Evolutionary conservation across 2,797 vertebrate species (phyloP).

Genomic region (Scomberomorus guttatus): DNA sequence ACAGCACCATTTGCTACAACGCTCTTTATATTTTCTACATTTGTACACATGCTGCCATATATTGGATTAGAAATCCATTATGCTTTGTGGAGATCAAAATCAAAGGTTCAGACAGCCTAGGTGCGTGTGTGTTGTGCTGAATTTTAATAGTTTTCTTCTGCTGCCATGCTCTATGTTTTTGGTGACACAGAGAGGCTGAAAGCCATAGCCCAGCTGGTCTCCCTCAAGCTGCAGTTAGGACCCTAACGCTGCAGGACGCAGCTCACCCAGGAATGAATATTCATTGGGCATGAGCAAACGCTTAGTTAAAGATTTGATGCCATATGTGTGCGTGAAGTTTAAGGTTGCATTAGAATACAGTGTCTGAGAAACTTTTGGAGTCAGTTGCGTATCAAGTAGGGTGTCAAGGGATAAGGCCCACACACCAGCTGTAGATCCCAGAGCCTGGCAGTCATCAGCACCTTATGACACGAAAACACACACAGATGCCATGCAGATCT

Average conservation of each 20-base stretch:
- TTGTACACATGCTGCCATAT: constrained; percentile 3
- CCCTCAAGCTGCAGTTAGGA: constrained; percentile 53
- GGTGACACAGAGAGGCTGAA: constrained; percentile 53
- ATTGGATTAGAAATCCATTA: constrained; percentile 30
- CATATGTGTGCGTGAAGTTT: constrained; percentile 37
- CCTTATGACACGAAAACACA: constrained; percentile 58
- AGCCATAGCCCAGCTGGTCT: constrained; percentile 62
- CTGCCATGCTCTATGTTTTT: constrained; percentile 45
- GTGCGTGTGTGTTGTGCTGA: constrained; percentile 49
- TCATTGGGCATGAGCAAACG: constrained; percentile 33
- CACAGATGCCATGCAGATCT: constrained; percentile 54
- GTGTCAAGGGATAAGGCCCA: constrained; percentile 61
- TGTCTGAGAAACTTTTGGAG: constrained; percentile 45
- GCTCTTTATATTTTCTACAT: constrained; percentile 11
- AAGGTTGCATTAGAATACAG: constrained; percentile 12
- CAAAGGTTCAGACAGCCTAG: constrained; percentile 27
- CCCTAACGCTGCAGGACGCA: constrained; percentile 53
- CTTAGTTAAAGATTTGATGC: constrained; percentile 38
- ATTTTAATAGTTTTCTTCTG: constrained; percentile 50
- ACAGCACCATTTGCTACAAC: constrained; percentile 3
- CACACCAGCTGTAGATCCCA: constrained; percentile 71
- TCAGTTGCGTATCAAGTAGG: constrained; percentile 40
- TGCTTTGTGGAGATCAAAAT: constrained; percentile 30
- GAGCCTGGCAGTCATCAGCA: constrained; percentile 44
- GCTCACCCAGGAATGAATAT: constrained; percentile 49